phyloP scores from a whole-genome alignment of 2,888 invertebrate species.

The Lissonota sp. region DNA sequence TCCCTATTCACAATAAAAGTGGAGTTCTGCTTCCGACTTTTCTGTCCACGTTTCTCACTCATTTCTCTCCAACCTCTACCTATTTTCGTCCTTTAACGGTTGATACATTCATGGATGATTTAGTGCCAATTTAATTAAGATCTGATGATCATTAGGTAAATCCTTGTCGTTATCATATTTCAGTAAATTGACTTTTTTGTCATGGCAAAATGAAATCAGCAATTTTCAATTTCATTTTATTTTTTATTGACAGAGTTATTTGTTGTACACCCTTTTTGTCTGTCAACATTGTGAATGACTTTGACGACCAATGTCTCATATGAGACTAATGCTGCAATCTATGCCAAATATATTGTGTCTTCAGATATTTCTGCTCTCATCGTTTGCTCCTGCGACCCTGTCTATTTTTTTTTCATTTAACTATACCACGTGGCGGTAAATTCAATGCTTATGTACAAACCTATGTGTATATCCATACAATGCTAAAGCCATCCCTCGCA shows the following conservation, averaged over 20 bases:
- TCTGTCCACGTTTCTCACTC: conserved; percentile 24
- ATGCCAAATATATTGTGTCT: no score
- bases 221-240: no score
- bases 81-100: conserved; percentile 29
- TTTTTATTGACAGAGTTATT: no score
- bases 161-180: no score
- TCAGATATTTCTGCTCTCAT: conserved; percentile 14
- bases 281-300: no score
- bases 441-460: conserved; percentile 27
- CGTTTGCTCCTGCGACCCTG: conserved; percentile 41
- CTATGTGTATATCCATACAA: neutral
- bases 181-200: no score
- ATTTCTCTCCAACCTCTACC: conserved; percentile 10
- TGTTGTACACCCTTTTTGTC: no score
- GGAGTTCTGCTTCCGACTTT: conserved; percentile 49
- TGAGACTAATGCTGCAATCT: no score
- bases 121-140: neutral
- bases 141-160: neutral
- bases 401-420: conserved; percentile 63
- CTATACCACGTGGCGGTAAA: conserved; percentile 62
- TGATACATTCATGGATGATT: neutral
- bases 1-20: conserved; percentile 18
- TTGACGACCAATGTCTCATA: no score
- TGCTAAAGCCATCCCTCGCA: conserved; percentile 20
- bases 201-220: no score